Percentiles rank a stretch among this genome's conserved stretches.
Evolutionary conservation across 2,888 invertebrate genomes (phyloP).

Genomic region (Syrista parreyssii): DNA sequence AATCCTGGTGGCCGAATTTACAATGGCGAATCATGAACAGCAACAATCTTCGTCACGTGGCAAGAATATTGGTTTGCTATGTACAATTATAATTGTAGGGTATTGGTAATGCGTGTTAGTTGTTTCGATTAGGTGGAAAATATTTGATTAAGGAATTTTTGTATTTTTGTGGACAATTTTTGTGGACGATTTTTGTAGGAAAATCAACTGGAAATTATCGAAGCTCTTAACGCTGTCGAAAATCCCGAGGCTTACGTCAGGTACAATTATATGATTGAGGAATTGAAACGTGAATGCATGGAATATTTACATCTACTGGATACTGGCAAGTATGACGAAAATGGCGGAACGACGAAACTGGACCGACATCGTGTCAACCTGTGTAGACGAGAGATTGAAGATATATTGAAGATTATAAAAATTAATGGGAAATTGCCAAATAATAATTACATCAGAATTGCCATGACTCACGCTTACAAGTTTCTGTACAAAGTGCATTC

Average conservation of each 20-base stretch:
- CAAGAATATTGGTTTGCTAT: conserved; percentile 70
- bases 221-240: conserved; percentile 54
- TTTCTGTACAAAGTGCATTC: conserved; percentile 65
- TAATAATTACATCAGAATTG: conserved; percentile 55
- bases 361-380: conserved; percentile 55
- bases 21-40: conserved; percentile 75
- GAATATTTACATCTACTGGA: conserved; percentile 63
- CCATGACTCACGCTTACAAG: conserved; percentile 58
- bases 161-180: too few relatives aligned
- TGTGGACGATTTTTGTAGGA: conserved; percentile 51
- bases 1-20: conserved; percentile 74
- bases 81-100: neutral
- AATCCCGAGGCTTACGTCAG: conserved; percentile 48
- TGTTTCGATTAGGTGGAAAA: too few relatives aligned
- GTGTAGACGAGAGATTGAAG: conserved; percentile 50
- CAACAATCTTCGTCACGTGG: conserved; percentile 75
- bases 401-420: conserved; percentile 50
- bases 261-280: conserved; percentile 59
- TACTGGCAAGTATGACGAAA: conserved; percentile 28
- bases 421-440: conserved; percentile 53
- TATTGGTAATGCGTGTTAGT: too few relatives aligned
- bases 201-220: conserved; percentile 58
- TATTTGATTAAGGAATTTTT: too few relatives aligned
- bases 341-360: conserved; percentile 53
- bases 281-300: conserved; percentile 51